Conservation (phyloP, 1,140 invertebrate genomes). For the Sinella curviseta region DNA sequence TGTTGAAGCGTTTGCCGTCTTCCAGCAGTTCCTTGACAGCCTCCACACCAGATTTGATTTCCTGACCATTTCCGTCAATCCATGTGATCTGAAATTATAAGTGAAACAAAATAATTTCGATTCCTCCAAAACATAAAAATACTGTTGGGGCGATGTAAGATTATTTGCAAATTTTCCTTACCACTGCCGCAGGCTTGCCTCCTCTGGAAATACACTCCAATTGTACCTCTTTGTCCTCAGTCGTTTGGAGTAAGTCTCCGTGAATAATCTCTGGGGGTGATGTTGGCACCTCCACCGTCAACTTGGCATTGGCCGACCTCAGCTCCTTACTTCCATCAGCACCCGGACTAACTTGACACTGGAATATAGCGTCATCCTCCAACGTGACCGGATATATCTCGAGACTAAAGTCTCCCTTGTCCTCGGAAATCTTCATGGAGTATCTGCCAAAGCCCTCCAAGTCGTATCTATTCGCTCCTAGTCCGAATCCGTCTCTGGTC, state of each 20-base stretch:
- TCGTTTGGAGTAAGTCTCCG: slow-evolving; percentile 75
- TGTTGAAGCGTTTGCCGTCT: slow-evolving; percentile 76
- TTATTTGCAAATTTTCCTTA: slow-evolving; percentile 55
- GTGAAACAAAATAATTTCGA: background rate
- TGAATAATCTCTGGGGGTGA: slow-evolving; percentile 83
- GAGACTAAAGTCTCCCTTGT: slow-evolving; percentile 85
- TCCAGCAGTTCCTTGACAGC: slow-evolving; percentile 68
- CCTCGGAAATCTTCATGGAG: slow-evolving; percentile 88
- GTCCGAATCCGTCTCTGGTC: slow-evolving; percentile 91
- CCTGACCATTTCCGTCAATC: slow-evolving; percentile 80
- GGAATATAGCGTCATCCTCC: slow-evolving; percentile 86
- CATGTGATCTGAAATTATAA: slow-evolving; percentile 73
- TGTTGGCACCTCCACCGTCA: slow-evolving; percentile 86
- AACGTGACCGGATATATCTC: slow-evolving; percentile 83
- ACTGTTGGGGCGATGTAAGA: background rate
- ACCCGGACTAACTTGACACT: slow-evolving; percentile 80
- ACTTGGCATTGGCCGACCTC: slow-evolving; percentile 75
- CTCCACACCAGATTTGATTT: slow-evolving; percentile 73
- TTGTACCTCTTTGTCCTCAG: slow-evolving; percentile 83
- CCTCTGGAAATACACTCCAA: slow-evolving; percentile 84
- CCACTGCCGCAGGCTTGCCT: slow-evolving; percentile 88
- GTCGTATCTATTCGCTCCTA: slow-evolving; percentile 83
- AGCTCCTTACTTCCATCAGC: slow-evolving; percentile 72
- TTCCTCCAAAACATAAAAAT: background rate
- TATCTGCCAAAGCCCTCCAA: slow-evolving; percentile 85